Conservation (phyloP, 2,797 vertebrate species). For the Sebastes reedi region DNA sequence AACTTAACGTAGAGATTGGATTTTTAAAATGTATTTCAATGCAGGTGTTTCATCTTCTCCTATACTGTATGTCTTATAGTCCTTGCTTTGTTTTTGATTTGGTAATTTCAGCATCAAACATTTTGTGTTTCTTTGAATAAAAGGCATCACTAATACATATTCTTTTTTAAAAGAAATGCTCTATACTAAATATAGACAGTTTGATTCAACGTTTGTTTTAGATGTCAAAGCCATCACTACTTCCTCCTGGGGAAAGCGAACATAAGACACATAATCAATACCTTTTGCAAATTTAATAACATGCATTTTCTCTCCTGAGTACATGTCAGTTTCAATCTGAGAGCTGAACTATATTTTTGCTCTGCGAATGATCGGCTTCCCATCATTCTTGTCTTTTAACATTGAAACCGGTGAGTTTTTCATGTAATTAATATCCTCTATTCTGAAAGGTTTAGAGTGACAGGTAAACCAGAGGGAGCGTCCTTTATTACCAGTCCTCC, state of each 20-base stretch:
- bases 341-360: slow-evolving; percentile 42
- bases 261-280: slow-evolving; percentile 78
- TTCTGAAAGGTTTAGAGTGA: slow-evolving; percentile 64
- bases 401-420: slow-evolving; percentile 58
- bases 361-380: slow-evolving; percentile 41
- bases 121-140: not conserved
- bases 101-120: not conserved
- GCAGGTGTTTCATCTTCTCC: not conserved
- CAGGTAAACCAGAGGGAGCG: slow-evolving; percentile 70
- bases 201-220: slow-evolving; percentile 59
- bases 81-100: not conserved
- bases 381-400: slow-evolving; percentile 58
- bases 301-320: slow-evolving; percentile 50
- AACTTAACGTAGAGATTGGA: not conserved
- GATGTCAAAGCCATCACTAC: slow-evolving; percentile 58
- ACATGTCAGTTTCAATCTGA: slow-evolving; percentile 50
- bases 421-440: slow-evolving; percentile 67
- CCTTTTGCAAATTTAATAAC: slow-evolving; percentile 75
- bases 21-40: not conserved
- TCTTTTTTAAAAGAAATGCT: slow-evolving; percentile 14
- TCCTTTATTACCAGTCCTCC: slow-evolving; percentile 61
- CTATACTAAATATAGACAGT: slow-evolving; percentile 15
- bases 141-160: not conserved
- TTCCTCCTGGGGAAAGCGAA: slow-evolving; percentile 53
- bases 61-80: not conserved